Evolutionary conservation across 1,140 invertebrate genomes (phyloP).

Genomic region (Anagrus nilaparvatae): DNA sequence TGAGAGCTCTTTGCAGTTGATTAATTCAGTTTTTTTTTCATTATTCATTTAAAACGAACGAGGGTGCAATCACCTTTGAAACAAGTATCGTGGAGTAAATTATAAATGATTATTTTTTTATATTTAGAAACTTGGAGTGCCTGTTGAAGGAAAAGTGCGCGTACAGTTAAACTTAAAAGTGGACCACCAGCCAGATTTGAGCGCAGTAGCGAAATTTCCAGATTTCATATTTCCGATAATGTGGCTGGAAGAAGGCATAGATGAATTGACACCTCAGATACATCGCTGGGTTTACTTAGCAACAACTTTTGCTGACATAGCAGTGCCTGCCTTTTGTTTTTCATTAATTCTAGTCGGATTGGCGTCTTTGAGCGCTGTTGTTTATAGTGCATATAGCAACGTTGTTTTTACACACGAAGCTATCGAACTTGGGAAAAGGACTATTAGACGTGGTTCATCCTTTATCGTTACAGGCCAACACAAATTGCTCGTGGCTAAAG

Average conservation of each 20-base stretch:
- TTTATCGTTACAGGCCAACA: slow-evolving; percentile 61
- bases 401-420: slow-evolving; percentile 64
- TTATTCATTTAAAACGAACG: slow-evolving; percentile 5
- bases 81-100: background rate
- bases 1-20: no score
- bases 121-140: slow-evolving; percentile 74
- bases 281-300: slow-evolving; percentile 65
- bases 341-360: slow-evolving; percentile 59
- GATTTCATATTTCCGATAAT: slow-evolving; percentile 76
- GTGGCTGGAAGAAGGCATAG: slow-evolving; percentile 83
- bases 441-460: slow-evolving; percentile 57
- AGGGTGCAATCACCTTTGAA: slow-evolving; percentile 4
- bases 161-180: slow-evolving; percentile 75
- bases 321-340: slow-evolving; percentile 58
- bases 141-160: slow-evolving; percentile 68
- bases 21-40: no score
- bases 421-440: slow-evolving; percentile 62
- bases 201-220: slow-evolving; percentile 62
- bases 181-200: slow-evolving; percentile 58
- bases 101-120: no score
- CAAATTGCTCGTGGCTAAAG: slow-evolving; percentile 48
- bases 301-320: slow-evolving; percentile 60
- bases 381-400: slow-evolving; percentile 63
- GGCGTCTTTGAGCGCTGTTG: slow-evolving; percentile 49
- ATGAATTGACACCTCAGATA: slow-evolving; percentile 64